Evolutionary conservation across 2,113 vertebrate genomes (phyloP).

Genomic region (Xyrauchen texanus): DNA sequence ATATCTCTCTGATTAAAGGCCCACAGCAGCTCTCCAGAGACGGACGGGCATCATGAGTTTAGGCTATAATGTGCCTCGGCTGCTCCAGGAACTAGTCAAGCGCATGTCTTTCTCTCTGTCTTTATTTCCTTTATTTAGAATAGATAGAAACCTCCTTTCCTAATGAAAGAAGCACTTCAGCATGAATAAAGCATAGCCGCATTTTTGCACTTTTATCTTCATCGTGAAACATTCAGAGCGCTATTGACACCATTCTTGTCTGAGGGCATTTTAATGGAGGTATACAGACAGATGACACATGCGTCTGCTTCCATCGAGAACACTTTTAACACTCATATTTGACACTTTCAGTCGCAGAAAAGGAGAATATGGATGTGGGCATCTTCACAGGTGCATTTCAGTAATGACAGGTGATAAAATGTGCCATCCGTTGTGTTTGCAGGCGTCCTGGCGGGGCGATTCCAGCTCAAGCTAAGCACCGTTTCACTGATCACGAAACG

Average conservation of each 20-base stretch:
- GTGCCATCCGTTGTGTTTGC: too few species aligned
- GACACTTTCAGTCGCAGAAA: not conserved
- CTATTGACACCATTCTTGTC: conserved; percentile 20
- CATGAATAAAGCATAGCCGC: conserved; percentile 50
- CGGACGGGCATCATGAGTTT: too few species aligned
- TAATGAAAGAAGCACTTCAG: conserved; percentile 7
- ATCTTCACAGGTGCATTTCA: too few species aligned
- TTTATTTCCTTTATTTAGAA: not conserved
- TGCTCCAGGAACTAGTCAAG: too few species aligned
- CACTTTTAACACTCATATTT: too few species aligned
- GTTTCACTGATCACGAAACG: too few species aligned
- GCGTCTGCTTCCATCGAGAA: too few species aligned
- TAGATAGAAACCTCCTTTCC: conserved; percentile 25
- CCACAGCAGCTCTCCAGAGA: too few species aligned
- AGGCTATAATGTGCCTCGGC: too few species aligned
- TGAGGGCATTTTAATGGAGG: conserved; percentile 54
- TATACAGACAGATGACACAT: conserved; percentile 42
- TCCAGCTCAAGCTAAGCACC: not conserved
- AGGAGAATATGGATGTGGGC: not conserved
- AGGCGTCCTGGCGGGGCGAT: too few species aligned
- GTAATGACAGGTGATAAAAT: not conserved
- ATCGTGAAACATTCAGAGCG: conserved; percentile 50
- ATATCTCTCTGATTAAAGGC: not conserved
- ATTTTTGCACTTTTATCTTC: conserved; percentile 50
- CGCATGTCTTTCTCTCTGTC: not conserved